These are phyloP conservation scores for Zeus faber DNA, from an alignment of 2,113 vertebrate species.

Conservation along the genomic window DNA sequence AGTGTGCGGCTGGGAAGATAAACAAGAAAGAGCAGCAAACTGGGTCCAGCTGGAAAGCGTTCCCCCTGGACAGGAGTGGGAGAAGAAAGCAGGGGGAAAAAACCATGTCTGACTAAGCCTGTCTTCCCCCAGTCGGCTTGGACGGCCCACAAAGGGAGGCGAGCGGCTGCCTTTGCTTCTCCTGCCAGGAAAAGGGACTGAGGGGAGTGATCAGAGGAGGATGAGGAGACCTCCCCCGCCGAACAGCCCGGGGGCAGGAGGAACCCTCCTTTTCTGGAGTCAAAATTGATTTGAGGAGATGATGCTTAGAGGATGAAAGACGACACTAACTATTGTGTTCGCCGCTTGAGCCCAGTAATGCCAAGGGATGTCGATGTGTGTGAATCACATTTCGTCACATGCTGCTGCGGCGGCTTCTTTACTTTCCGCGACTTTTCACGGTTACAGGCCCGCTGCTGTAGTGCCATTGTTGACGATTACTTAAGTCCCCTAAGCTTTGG, in stretches of 20 bases:
- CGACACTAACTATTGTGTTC: constrained; percentile 33
- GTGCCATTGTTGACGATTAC: neutral
- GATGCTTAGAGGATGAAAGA: constrained; percentile 45
- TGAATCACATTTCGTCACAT: constrained; percentile 28
- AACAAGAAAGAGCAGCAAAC: constrained; percentile 48
- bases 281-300: constrained; percentile 39
- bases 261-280: constrained; percentile 45
- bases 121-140: constrained; percentile 1
- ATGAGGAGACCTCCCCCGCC: constrained; percentile 43
- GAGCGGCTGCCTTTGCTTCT: neutral
- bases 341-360: constrained; percentile 30
- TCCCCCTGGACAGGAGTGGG: constrained; percentile 50
- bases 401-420: constrained; percentile 3
- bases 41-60: constrained; percentile 57
- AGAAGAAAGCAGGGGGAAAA: constrained; percentile 47
- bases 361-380: constrained; percentile 37
- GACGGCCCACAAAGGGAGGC: neutral
- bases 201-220: neutral
- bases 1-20: constrained; percentile 54
- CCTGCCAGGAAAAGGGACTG: neutral
- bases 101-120: constrained; percentile 54
- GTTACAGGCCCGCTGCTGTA: constrained; percentile 17
- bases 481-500: constrained; percentile 6
- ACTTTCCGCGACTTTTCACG: constrained; percentile 8
- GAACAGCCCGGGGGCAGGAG: constrained; percentile 51